Percentiles rank a stretch among this genome's conserved stretches.
Conservation (phyloP, 2,113 vertebrate species). For the Cranoglanis bouderius region DNA sequence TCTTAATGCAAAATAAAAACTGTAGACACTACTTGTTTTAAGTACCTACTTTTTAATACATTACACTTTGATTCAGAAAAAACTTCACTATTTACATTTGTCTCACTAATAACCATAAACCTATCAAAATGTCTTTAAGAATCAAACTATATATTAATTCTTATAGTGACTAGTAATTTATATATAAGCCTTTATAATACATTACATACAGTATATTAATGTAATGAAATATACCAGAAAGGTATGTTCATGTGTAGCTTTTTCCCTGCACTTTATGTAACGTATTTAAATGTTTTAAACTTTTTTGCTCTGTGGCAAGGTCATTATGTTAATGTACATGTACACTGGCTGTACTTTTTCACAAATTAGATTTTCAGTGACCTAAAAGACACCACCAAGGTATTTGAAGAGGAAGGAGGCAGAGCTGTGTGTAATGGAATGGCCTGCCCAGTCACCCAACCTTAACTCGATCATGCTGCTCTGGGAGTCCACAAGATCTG, state of each 20-base stretch:
- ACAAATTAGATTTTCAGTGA: not conserved
- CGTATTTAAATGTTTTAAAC: not conserved
- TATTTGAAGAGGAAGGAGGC: not conserved
- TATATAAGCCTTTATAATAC: not conserved
- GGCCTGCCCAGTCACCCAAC: slow-evolving; percentile 2
- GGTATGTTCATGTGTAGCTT: not conserved
- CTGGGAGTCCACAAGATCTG: not conserved
- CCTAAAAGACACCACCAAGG: not conserved
- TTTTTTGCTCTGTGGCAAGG: not conserved
- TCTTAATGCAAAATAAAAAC: not conserved
- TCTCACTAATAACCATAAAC: not conserved
- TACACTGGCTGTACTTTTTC: not conserved
- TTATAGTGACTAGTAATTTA: not conserved
- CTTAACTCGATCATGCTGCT: not conserved
- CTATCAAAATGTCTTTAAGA: not conserved
- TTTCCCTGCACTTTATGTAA: not conserved
- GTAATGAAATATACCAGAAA: not conserved
- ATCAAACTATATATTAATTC: not conserved
- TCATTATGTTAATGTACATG: not conserved
- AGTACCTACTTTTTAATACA: not conserved
- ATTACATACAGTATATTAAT: not conserved
- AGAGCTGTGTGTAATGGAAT: not conserved
- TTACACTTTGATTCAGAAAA: no score
- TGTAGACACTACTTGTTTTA: not conserved
- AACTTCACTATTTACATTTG: not conserved